Conservation (phyloP, 2,888 invertebrate species). For the Dermolepida albohirtum region DNA sequence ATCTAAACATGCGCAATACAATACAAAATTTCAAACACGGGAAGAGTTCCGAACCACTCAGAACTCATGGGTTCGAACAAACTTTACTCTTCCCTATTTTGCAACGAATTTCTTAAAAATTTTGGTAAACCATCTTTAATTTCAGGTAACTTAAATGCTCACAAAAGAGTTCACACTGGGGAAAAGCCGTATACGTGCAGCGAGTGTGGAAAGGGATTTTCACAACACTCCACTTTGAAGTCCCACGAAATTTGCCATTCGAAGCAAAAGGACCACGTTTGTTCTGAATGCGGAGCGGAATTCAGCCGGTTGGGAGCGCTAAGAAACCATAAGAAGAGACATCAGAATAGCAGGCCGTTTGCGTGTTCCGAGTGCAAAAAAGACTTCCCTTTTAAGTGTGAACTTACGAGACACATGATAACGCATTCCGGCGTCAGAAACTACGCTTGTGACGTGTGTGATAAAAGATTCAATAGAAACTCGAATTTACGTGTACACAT, state of each 20-base stretch:
- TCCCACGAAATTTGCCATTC: constrained; percentile 53
- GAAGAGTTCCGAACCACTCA: too few species aligned
- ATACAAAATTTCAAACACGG: too few species aligned
- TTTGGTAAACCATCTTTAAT: too few species aligned
- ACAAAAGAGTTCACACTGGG: constrained; percentile 52
- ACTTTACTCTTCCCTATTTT: too few species aligned
- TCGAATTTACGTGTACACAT: constrained; percentile 68
- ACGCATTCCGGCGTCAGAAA: constrained; percentile 53
- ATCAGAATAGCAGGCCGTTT: constrained; percentile 46
- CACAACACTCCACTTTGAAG: constrained; percentile 50
- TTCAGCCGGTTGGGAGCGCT: constrained; percentile 48
- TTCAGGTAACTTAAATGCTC: constrained; percentile 43
- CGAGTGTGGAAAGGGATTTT: constrained; percentile 51
- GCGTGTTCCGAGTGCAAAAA: constrained; percentile 51
- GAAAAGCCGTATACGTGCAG: constrained; percentile 52
- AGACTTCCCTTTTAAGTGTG: constrained; percentile 50
- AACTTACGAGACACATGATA: constrained; percentile 52
- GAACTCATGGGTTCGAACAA: too few species aligned
- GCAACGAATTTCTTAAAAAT: too few species aligned
- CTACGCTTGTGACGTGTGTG: constrained; percentile 65
- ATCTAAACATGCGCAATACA: too few species aligned
- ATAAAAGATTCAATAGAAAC: constrained; percentile 68
- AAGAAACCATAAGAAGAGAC: constrained; percentile 50
- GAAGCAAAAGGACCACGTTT: constrained; percentile 48
- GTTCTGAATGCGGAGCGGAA: constrained; percentile 51